Evolutionary conservation across 1,140 invertebrate species (phyloP).

Genomic region (Brachionus plicatilis): DNA sequence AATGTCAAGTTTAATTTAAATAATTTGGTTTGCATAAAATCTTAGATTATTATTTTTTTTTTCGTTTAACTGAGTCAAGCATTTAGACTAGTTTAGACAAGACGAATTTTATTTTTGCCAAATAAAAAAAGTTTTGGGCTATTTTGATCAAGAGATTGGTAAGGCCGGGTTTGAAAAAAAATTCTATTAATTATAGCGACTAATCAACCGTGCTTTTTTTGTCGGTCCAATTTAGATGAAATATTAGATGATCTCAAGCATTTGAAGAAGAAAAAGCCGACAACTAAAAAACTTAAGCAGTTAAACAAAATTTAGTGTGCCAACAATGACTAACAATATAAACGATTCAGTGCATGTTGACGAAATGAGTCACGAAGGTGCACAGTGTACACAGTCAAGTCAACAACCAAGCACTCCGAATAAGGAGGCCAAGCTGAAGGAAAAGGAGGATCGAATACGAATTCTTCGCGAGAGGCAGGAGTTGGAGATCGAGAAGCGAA

Average conservation of each 20-base stretch:
- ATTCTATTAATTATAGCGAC: neutral
- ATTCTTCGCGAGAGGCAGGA: conserved; percentile 6
- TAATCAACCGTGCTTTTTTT: neutral
- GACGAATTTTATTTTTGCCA: neutral
- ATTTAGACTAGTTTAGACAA: neutral
- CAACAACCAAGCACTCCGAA: neutral
- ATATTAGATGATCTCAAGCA: neutral
- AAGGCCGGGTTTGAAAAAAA: neutral
- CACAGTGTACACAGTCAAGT: neutral
- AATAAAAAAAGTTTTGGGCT: neutral
- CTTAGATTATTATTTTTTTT: neutral
- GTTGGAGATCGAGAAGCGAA: neutral
- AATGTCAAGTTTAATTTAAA: conserved; percentile 2
- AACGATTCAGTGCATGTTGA: neutral
- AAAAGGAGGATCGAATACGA: conserved; percentile 13
- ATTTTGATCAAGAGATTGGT: neutral
- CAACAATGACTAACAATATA: neutral
- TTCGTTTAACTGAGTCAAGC: neutral
- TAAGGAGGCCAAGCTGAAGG: neutral
- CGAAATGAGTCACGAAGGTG: neutral
- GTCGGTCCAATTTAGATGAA: neutral
- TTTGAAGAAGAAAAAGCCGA: neutral
- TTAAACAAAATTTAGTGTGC: neutral
- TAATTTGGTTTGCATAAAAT: neutral
- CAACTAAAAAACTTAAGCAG: neutral